A percentile compares a stretch with the other conserved stretches of the same genome.
These are phyloP conservation scores for Stramonita haemastoma DNA, from an alignment of 2,888 invertebrate species.

Conservation along the genomic window DNA sequence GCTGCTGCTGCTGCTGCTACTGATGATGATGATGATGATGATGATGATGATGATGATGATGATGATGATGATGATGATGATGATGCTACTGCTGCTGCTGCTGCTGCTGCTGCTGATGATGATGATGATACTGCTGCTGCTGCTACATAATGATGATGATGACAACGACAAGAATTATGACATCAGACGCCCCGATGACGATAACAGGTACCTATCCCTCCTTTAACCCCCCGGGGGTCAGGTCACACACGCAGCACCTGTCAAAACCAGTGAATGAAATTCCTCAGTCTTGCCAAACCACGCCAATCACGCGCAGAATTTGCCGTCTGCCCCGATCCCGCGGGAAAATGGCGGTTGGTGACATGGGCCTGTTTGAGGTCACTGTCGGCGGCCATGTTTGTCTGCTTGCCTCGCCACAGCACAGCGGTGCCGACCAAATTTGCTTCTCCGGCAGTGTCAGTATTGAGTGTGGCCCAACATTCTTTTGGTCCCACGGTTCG, in stretches of 20 bases:
- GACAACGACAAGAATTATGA: neutral
- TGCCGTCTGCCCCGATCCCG: neutral
- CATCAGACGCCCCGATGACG: neutral
- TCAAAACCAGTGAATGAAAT: neutral
- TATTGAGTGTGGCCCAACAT: neutral
- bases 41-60: no score
- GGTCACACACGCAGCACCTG: no score
- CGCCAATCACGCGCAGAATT: neutral
- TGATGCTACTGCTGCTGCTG: no score
- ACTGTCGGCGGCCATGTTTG: neutral
- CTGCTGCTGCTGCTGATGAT: no score
- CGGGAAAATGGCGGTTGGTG: neutral
- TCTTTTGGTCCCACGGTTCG: neutral
- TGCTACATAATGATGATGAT: no score
- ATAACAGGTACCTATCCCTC: no score
- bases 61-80: no score
- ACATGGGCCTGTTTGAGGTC: neutral
- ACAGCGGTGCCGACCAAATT: neutral
- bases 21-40: no score
- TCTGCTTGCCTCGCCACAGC: neutral
- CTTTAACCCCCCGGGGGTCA: no score
- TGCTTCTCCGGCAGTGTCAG: neutral
- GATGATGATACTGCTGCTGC: no score
- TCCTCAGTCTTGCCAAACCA: neutral
- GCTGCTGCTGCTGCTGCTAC: no score